A percentile compares a stretch with the other conserved stretches of the same genome.
phyloP scores from a whole-genome alignment of 2,113 vertebrate genomes.

The Zootoca vivipara region DNA sequence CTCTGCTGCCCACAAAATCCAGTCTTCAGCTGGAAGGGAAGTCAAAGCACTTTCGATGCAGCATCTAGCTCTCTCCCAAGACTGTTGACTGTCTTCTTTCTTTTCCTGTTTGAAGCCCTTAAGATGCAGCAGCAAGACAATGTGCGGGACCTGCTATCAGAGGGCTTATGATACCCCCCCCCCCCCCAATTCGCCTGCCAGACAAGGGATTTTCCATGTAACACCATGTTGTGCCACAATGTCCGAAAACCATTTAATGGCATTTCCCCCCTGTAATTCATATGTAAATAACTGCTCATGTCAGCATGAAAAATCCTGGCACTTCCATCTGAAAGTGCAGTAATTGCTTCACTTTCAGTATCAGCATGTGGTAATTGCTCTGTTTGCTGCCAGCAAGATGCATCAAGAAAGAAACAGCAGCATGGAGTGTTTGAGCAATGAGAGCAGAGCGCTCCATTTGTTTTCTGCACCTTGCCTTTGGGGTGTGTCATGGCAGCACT shows the following conservation, averaged over 20 bases:
- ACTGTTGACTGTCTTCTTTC: background rate
- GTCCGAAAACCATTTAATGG: constrained; percentile 25
- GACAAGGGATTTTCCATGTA: background rate
- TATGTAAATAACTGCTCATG: constrained; percentile 42
- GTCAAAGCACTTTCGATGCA: background rate
- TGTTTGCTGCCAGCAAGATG: constrained; percentile 60
- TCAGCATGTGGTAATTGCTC: constrained; percentile 55
- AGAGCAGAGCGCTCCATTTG: constrained; percentile 21
- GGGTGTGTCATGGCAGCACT: constrained; percentile 56
- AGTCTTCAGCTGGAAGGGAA: background rate
- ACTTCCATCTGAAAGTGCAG: constrained; percentile 50
- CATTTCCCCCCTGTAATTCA: constrained; percentile 26
- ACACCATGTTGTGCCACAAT: background rate
- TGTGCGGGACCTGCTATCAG: background rate
- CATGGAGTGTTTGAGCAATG: constrained; percentile 28
- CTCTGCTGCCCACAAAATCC: background rate
- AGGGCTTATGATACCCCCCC: too few relatives aligned
- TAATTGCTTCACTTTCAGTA: constrained; percentile 28
- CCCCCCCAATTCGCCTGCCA: background rate
- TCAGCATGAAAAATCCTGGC: constrained; percentile 34
- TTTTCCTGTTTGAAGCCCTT: background rate
- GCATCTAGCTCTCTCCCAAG: background rate
- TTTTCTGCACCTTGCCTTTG: constrained; percentile 55
- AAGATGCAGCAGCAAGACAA: background rate
- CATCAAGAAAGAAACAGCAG: constrained; percentile 56